Conservation (phyloP, 2,113 vertebrate genomes). For the Motacilla alba region DNA sequence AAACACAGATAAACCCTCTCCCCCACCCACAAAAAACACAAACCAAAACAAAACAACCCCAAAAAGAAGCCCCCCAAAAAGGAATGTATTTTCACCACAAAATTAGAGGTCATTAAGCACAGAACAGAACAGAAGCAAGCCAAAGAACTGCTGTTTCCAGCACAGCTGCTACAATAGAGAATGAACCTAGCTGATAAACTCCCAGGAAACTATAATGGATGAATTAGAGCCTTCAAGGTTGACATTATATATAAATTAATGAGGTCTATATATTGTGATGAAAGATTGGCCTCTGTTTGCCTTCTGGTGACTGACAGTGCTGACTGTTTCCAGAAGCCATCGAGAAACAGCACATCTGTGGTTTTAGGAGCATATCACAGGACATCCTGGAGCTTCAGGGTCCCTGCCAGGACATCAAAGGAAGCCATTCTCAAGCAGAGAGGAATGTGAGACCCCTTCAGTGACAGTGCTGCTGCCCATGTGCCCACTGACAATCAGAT, state of each 20-base stretch:
- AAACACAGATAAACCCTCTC: not conserved
- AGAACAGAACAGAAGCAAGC: not conserved
- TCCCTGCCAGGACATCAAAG: not conserved
- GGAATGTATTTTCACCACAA: not conserved
- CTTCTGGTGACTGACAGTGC: not conserved
- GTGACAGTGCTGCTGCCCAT: not conserved
- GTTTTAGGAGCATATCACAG: not conserved
- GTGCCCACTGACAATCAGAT: not conserved
- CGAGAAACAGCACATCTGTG: fast-evolving
- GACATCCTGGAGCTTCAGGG: not conserved
- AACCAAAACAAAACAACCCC: not conserved
- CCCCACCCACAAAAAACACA: fast-evolving
- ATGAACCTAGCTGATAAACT: not conserved
- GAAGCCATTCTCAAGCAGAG: not conserved
- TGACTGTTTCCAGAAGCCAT: not conserved
- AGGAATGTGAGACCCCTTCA: not conserved
- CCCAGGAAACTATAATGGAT: not conserved
- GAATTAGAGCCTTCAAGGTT: not conserved
- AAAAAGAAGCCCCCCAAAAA: fast-evolving
- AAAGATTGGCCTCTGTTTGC: not conserved
- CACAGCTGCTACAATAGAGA: not conserved
- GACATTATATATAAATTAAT: not conserved
- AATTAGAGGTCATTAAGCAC: not conserved
- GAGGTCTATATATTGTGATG: not conserved
- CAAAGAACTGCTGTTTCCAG: not conserved